Base-by-base conservation (phyloP, 2,888 invertebrate species). In the Stenchaetothrips biformis region DNA sequence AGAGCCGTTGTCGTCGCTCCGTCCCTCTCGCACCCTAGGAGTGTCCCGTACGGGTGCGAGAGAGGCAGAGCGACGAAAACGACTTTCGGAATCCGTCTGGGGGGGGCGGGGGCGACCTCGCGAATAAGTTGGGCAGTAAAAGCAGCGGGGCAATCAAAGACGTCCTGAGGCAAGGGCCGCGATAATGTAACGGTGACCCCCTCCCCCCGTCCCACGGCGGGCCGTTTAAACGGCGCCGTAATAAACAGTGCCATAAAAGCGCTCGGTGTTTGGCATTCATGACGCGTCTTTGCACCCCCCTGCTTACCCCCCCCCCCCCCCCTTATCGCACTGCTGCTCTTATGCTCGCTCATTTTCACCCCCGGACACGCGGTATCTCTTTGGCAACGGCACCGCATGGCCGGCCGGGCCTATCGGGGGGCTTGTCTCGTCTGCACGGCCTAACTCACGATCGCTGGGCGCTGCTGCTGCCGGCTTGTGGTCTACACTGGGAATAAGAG, bases 241-340 rank as follows among this genome's bases (percentile, higher is more conserved):
- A 67, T 67, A 67, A 67, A 67, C 67, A 67, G 67, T 67, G 21
- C 67, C 67, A 67, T 67, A 67, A 67, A 67, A 67, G 67, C 67
- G 3, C 67, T 67, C 67, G 21, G 67, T 67, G 67, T 67, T 67
- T 67, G 67, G 67, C 67, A 67, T 67, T 67, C 67, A 67, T 67
- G 67, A 67, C 67, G 67, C 67, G 67, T 4, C 67, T 21, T 37
- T 21, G 67, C 21, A 53, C 53, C 53, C 53, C 13, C 53, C 53
- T 9, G 3, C 13, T 21, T 21, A 21, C 67, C 21, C 21, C 62
- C 62, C 62, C 18, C 67, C 21, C 67, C 67, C n/a, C n/a, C n/a
- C 59, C 59, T 59, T 59, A 59, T 59, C 59, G 59, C 59, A 59
- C 16, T 16, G 59, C 59, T 18, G 59, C 59, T 18, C 59, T 59